Evolutionary conservation across 1,140 invertebrate genomes (phyloP), one percentile per base, ranked within the genome.

Genomic region (Brachionus paranguensis): DNA sequence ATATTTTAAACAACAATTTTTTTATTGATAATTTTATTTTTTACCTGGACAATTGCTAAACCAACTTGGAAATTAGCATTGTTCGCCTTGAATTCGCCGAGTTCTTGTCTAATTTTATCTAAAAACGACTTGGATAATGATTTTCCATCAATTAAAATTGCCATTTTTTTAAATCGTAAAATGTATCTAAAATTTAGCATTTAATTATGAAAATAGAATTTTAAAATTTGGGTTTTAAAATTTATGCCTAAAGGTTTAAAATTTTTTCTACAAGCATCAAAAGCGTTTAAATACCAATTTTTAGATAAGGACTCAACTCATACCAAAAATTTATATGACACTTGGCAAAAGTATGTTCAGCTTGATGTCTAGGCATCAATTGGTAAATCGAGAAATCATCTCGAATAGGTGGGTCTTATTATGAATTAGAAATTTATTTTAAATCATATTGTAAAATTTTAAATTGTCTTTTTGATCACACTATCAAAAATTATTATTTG

Each of bases 21-120:
- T 37, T 7, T 37, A 7, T 7, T 37, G 33, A 37, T 37, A 29
- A 50, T 76, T 2, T 24, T 37, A 1, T 37, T 33, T 55, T n/a
- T 68, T 33, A 81, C 78, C 33, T 81, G 78, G 53, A 81, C 64
- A 45, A 81, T 81, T 2, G 78, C 78, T 45, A 81, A 47, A 14
- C 78, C 78, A 24, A 81, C 53, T 64, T 64, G 17, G 27, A 81
- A 81, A 37, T 81, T 81, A 20, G 12, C 2, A 17, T 81, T 27
- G 41, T 24, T 64, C 17, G 53, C 12, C 53, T 81, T 60, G 27
- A 81, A 68, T 33, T 81, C 37, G n/a, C 11, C 6, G 8, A 81
- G n/a, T 43, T 68, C 41, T 68, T 60, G 37, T 37, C 43, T 37
- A 27, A 60, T 64, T 81, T 81, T 81, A 2, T 65, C 64, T 10